Evolutionary conservation across 2,113 vertebrate genomes (phyloP), one percentile per base, ranked within the genome.

Genomic region (Erpornis zantholeuca): DNA sequence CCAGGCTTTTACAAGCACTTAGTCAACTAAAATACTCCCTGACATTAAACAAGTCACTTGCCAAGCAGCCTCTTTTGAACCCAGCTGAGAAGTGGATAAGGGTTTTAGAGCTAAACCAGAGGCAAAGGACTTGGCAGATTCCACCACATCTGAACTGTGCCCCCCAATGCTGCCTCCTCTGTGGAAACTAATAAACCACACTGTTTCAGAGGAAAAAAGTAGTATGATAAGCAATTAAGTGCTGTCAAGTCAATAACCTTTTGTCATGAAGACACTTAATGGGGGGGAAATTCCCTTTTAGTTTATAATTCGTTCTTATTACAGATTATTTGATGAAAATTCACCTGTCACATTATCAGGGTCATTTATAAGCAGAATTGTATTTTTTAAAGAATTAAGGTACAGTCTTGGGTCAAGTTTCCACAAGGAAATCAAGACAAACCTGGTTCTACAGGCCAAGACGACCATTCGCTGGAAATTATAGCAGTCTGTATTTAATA

Each of bases 191-290:
- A 92, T 64, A 94, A 92, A 84, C 72, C 72, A 56, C 80, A 59
- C 23, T 17, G 47, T 76, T 91, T 53, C 86, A 85, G 77, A 49
- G 36, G 19, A 5, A 44, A 60, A 75, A 72, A 86, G 36, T 40
- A 64, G 17, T 8, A 66, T 23, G 93, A 94, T 78, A 91, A 85
- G 84, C 68, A 95, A 91, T 95, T 96, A 94, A 91, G 59, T 52
- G 50, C 93, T 87, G 89, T 85, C 81, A 89, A 94, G 84, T 89
- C 95, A 96, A 81, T 60, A 91, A 82, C 75, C 73, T 91, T 91
- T 63, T 96, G 60, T 91, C 82, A 89, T 24, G 33, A 82, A 92
- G 75, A 77, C 50, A 63, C n/a, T 77, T 92, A 96, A 91, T 24
- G 17, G 80, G 31, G 12, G 3, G 7, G 61, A 89, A 77, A 19